These are phyloP conservation scores for Drosophila grimshawi DNA, from an alignment of 1,140 invertebrate genomes.

Conservation along the genomic window DNA sequence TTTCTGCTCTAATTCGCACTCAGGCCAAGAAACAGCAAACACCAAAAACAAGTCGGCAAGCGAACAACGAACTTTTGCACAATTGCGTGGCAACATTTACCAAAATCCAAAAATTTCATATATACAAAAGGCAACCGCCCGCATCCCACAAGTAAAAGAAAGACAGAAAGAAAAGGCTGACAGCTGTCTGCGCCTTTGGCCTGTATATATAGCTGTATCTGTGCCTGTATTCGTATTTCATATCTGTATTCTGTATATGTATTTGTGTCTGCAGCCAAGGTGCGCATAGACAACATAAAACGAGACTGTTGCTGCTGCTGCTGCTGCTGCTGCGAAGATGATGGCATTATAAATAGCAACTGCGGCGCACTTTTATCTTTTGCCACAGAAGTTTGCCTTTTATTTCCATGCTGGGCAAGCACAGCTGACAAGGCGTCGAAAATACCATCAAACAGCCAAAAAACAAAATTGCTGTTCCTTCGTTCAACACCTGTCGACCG, in stretches of 20 bases:
- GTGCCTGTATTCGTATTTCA: neutral
- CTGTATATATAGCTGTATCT: conserved; percentile 1
- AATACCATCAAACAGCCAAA: neutral
- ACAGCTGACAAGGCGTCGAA: conserved; percentile 25
- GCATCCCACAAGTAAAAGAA: conserved; percentile 50
- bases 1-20: conserved; percentile 83
- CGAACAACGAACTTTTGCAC: conserved; percentile 63
- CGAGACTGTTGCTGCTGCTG: neutral
- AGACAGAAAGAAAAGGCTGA: conserved; percentile 7
- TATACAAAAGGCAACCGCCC: conserved; percentile 76
- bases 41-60: conserved; percentile 11
- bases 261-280: conserved; percentile 24
- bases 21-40: conserved; percentile 48
- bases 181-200: conserved; percentile 24
- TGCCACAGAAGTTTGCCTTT: conserved; percentile 35
- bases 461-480: neutral
- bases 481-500: conserved; percentile 65
- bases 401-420: neutral
- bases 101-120: conserved; percentile 65
- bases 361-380: conserved; percentile 49
- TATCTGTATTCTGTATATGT: conserved; percentile 2
- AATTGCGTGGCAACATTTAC: conserved; percentile 74
- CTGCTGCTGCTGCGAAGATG: conserved; percentile 3
- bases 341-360: conserved; percentile 44
- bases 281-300: conserved; percentile 6